phyloP scores from a whole-genome alignment of 2,797 vertebrate species.

The Trichosurus vulpecula region DNA sequence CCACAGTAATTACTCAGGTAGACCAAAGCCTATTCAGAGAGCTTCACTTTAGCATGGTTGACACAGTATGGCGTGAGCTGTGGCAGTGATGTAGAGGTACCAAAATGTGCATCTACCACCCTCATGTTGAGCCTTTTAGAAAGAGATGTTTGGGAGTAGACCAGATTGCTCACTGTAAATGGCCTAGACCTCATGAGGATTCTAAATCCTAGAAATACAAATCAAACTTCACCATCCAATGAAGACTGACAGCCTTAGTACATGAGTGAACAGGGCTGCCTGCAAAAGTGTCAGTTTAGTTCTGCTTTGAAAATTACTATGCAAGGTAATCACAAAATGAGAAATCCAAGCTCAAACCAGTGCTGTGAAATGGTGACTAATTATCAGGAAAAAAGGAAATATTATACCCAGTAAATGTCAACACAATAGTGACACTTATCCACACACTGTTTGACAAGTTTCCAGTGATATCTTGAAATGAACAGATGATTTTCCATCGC shows the following conservation, averaged over 20 bases:
- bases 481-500: not conserved
- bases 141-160: not conserved
- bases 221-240: not conserved
- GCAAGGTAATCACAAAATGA: constrained; percentile 37
- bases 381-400: constrained; percentile 53
- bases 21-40: constrained; percentile 51
- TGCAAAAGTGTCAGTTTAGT: constrained; percentile 22
- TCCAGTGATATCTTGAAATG: not conserved
- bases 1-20: constrained; percentile 66
- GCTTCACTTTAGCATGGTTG: not conserved
- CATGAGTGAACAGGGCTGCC: not conserved
- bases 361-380: constrained; percentile 20
- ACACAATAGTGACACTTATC: not conserved
- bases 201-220: constrained; percentile 27
- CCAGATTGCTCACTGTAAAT: constrained; percentile 26
- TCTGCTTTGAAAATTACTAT: constrained; percentile 46
- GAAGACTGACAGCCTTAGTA: constrained; percentile 14
- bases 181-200: not conserved
- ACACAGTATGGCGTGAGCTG: not conserved
- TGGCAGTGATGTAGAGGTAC: not conserved
- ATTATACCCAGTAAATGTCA: not conserved
- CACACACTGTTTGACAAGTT: not conserved
- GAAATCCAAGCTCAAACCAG: constrained; percentile 30
- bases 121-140: not conserved
- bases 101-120: constrained; percentile 2